Evolutionary conservation across 1,140 invertebrate genomes (phyloP).

Genomic region (Nomia melanderi): DNA sequence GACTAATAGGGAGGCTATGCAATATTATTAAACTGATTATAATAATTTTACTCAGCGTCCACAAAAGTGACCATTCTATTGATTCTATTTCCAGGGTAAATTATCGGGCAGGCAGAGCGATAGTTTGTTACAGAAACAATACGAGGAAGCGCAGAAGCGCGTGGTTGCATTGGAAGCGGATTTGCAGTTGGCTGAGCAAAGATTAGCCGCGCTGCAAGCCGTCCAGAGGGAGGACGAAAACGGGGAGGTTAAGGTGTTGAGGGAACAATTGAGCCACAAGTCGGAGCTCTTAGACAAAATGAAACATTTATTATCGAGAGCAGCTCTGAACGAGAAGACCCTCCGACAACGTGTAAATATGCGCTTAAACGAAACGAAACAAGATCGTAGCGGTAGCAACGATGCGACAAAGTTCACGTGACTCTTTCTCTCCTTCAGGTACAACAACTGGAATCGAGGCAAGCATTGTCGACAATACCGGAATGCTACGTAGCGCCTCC

Average conservation of each 20-base stretch:
- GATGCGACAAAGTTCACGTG: neutral
- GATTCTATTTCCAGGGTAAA: conserved; percentile 24
- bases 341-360: conserved; percentile 80
- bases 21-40: no score
- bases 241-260: conserved; percentile 71
- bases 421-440: conserved; percentile 61
- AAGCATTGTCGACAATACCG: conserved; percentile 70
- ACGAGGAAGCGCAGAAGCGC: conserved; percentile 77
- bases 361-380: neutral
- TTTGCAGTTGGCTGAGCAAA: conserved; percentile 74
- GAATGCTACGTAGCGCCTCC: conserved; percentile 63
- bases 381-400: neutral
- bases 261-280: conserved; percentile 81
- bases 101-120: conserved; percentile 9
- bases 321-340: conserved; percentile 81
- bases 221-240: conserved; percentile 67
- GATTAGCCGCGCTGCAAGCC: conserved; percentile 76
- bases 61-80: neutral
- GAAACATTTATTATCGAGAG: conserved; percentile 81
- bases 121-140: conserved; percentile 66
- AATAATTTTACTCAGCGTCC: no score
- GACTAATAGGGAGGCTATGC: neutral
- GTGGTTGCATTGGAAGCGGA: conserved; percentile 78
- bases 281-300: conserved; percentile 81
- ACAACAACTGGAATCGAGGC: conserved; percentile 72